These are phyloP conservation scores for Sylvia borin DNA, from an alignment of 2,797 vertebrate species.

Conservation along the genomic window DNA sequence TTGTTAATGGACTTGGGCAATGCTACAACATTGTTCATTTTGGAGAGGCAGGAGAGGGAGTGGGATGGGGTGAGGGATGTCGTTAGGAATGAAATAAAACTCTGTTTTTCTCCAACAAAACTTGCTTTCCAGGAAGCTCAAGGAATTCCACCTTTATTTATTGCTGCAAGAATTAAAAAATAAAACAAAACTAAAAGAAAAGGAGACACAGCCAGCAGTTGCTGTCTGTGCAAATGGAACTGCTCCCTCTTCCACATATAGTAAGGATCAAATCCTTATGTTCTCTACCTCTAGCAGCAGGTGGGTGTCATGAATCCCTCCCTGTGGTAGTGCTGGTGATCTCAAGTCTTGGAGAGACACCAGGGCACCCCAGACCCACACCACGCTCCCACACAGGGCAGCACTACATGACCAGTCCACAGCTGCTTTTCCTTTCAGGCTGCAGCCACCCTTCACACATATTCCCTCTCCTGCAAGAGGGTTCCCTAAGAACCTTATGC, in stretches of 20 bases:
- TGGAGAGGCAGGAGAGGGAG: no score
- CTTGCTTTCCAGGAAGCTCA: not conserved
- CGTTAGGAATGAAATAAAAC: not conserved
- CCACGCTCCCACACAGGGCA: fast-evolving
- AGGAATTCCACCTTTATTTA: not conserved
- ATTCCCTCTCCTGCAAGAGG: not conserved
- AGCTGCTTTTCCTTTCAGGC: not conserved
- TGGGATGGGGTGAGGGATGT: not conserved
- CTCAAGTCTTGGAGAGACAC: not conserved
- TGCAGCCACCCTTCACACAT: not conserved
- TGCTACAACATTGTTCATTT: not conserved
- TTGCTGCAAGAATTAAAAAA: not conserved
- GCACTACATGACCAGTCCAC: not conserved
- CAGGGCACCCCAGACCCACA: not conserved
- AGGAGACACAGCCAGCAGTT: not conserved
- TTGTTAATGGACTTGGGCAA: not conserved
- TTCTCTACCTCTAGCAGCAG: not conserved
- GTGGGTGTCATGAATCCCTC: not conserved
- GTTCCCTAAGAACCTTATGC: not conserved
- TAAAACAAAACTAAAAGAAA: not conserved
- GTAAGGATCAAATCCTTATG: not conserved
- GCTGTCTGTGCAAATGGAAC: not conserved
- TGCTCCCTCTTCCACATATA: not conserved
- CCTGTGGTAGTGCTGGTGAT: fast-evolving
- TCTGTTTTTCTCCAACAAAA: not conserved